Percentiles rank a stretch among this genome's conserved stretches.
These are phyloP conservation scores for Orthonyx spaldingii DNA, from an alignment of 2,113 vertebrate genomes.

Conservation along the genomic window DNA sequence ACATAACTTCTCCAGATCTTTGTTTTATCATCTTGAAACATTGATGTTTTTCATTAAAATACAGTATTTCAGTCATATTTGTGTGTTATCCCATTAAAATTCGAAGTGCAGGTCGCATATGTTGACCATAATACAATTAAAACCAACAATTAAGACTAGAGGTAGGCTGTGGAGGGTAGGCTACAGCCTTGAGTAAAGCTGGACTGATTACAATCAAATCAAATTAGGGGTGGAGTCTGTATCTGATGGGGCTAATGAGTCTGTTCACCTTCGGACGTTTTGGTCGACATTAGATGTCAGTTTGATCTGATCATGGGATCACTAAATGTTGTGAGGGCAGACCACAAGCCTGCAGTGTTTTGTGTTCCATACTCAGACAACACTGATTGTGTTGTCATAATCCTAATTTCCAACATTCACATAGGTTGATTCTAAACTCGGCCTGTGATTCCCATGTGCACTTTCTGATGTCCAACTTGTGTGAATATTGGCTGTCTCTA, in stretches of 20 bases:
- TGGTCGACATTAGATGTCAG: rapidly evolving
- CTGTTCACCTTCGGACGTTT: neutral
- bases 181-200: neutral
- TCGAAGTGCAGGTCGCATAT: neutral
- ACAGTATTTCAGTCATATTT: neutral
- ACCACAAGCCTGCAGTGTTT: neutral
- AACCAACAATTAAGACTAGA: neutral
- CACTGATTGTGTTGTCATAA: neutral
- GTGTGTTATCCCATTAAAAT: neutral
- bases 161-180: neutral
- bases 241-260: neutral
- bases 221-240: neutral
- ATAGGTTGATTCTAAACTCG: neutral
- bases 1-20: neutral
- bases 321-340: neutral
- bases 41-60: neutral
- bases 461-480: neutral
- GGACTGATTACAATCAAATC: neutral
- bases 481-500: neutral
- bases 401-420: neutral
- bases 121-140: neutral
- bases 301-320: neutral
- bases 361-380: neutral
- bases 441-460: neutral
- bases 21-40: neutral